These are phyloP conservation scores for Seriola dumerili DNA, from an alignment of 2,113 vertebrate species.

Conservation along the genomic window DNA sequence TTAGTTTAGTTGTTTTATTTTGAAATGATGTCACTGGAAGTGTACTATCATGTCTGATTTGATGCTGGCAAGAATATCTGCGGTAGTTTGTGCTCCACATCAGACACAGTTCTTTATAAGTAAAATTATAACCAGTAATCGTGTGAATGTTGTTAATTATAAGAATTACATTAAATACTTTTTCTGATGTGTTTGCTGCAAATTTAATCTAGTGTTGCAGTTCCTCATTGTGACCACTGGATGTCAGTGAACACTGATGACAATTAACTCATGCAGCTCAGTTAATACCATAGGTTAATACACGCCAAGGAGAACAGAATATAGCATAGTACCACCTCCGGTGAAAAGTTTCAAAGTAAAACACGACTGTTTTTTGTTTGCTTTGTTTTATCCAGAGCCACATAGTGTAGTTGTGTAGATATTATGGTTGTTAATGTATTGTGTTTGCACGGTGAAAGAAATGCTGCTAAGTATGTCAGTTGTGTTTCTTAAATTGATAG, in stretches of 20 bases:
- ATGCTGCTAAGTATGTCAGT: too few relatives aligned
- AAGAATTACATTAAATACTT: too few relatives aligned
- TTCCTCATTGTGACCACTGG: neutral
- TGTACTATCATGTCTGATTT: too few relatives aligned
- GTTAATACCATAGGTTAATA: too few relatives aligned
- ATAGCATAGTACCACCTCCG: neutral
- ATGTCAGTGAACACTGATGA: neutral
- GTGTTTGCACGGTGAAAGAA: too few relatives aligned
- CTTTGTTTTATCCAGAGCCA: too few relatives aligned
- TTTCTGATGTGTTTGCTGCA: neutral
- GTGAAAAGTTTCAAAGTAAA: neutral
- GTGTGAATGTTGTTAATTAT: neutral
- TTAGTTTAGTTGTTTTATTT: neutral
- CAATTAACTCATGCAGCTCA: too few relatives aligned
- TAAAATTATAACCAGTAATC: neutral
- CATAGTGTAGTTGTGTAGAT: too few relatives aligned
- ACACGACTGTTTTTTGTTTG: too few relatives aligned
- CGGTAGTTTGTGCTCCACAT: neutral
- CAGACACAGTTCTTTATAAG: neutral
- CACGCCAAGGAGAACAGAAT: too few relatives aligned
- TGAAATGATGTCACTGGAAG: neutral
- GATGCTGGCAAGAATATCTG: neutral
- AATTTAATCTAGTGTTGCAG: neutral
- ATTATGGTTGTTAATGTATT: too few relatives aligned
- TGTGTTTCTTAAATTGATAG: too few relatives aligned